Conservation (phyloP, 2,797 vertebrate genomes). For the Spea hammondii region DNA sequence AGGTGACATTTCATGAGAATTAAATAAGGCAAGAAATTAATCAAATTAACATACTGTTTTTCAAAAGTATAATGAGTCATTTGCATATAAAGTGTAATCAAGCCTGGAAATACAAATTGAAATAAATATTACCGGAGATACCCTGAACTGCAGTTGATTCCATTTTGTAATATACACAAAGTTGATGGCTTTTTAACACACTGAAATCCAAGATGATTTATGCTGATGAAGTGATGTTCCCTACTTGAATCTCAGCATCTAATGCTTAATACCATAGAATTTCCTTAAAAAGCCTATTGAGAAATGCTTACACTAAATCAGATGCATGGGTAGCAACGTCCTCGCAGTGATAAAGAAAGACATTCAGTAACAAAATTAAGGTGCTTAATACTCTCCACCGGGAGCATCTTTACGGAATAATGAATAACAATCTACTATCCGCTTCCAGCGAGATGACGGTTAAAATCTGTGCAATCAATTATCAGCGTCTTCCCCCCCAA, state of each 20-base stretch:
- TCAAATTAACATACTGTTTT: constrained; percentile 69
- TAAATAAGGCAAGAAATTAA: constrained; percentile 68
- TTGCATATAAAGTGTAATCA: constrained; percentile 67
- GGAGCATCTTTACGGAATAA: constrained; percentile 17
- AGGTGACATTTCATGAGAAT: constrained; percentile 70
- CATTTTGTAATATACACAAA: constrained; percentile 41
- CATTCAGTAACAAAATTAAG: constrained; percentile 23
- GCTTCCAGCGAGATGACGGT: constrained; percentile 26
- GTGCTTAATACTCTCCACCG: constrained; percentile 24
- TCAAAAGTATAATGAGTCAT: constrained; percentile 64
- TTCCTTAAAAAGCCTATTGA: constrained; percentile 24
- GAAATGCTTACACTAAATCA: constrained; percentile 31
- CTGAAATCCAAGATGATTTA: constrained; percentile 46
- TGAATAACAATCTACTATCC: constrained; percentile 24
- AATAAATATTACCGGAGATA: constrained; percentile 58
- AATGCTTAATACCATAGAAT: constrained; percentile 33
- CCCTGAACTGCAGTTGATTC: constrained; percentile 52
- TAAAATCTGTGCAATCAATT: constrained; percentile 10
- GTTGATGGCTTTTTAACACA: constrained; percentile 47
- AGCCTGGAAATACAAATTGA: constrained; percentile 63
- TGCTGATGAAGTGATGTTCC: constrained; percentile 30
- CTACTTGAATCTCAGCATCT: constrained; percentile 30
- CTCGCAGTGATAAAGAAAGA: constrained; percentile 24
- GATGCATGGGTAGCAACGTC: constrained; percentile 48
- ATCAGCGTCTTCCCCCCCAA: no score